Evolutionary conservation across 1,140 invertebrate genomes (phyloP).

Genomic region (Drosophila sechellia): DNA sequence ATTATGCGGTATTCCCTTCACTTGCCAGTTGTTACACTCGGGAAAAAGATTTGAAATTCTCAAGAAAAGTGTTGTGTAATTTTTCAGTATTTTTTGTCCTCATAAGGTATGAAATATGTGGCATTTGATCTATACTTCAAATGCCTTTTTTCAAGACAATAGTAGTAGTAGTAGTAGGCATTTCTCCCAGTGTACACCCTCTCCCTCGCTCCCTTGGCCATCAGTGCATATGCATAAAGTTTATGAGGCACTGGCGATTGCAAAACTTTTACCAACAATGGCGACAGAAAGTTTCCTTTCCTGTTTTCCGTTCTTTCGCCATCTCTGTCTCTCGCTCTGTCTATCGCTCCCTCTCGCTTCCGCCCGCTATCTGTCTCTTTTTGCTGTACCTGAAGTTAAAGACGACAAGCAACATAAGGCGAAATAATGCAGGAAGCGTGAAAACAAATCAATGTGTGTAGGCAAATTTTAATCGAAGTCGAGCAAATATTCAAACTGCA

Average conservation of each 20-base stretch:
- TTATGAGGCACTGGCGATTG: constrained; percentile 77
- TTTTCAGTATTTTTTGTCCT: no score
- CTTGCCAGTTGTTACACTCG: constrained; percentile 19
- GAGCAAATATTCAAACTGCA: background rate
- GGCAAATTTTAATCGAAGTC: constrained; percentile 13
- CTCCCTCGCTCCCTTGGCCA: constrained; percentile 8
- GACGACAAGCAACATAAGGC: constrained; percentile 30
- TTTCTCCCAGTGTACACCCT: background rate
- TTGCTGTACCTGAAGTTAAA: constrained; percentile 26
- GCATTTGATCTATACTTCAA: no score
- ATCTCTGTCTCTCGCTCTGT: background rate
- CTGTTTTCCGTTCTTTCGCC: constrained; percentile 16
- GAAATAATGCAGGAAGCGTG: constrained; percentile 3
- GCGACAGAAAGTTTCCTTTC: constrained; percentile 75
- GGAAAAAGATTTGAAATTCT: background rate
- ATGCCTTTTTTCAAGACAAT: no score
- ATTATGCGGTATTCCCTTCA: constrained; percentile 66
- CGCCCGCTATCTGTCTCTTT: constrained; percentile 4
- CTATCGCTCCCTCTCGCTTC: background rate
- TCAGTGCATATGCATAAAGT: constrained; percentile 71
- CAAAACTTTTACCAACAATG: constrained; percentile 77
- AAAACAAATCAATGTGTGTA: constrained; percentile 1
- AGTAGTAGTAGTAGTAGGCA: no score
- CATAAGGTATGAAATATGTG: no score
- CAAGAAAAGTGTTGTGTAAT: no score